Evolutionary conservation across 1,140 invertebrate species (phyloP).

Genomic region (Drosophila persimilis): DNA sequence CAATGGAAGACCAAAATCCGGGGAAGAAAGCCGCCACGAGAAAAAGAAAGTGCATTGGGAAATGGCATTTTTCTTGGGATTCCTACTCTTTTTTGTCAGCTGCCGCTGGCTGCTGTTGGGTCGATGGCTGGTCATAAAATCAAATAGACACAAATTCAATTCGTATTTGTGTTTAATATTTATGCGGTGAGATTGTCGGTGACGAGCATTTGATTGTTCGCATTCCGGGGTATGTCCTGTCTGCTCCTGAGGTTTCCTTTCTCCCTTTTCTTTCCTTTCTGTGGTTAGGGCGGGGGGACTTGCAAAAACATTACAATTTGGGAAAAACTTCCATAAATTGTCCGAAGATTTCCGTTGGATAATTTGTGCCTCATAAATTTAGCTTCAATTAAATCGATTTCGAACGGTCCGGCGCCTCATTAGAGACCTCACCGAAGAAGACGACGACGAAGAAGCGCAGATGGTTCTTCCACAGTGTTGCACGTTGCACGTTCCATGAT

Average conservation of each 20-base stretch:
- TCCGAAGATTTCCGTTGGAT: slow-evolving; percentile 14
- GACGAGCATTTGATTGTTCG: slow-evolving; percentile 59
- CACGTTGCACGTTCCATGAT: too few species aligned
- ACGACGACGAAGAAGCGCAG: slow-evolving; percentile 20
- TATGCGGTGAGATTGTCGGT: slow-evolving; percentile 63
- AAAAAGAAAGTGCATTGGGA: slow-evolving; percentile 43
- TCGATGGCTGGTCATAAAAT: slow-evolving; percentile 31
- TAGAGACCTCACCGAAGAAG: slow-evolving; percentile 23
- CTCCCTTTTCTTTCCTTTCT: neutral
- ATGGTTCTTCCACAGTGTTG: slow-evolving; percentile 6
- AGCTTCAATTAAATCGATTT: slow-evolving; percentile 64
- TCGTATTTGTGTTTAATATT: slow-evolving; percentile 79
- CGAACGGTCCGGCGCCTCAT: slow-evolving; percentile 59
- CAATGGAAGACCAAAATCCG: slow-evolving; percentile 42
- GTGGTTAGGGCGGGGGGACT: slow-evolving; percentile 24
- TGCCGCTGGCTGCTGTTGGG: slow-evolving; percentile 24
- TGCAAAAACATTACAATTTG: slow-evolving; percentile 15
- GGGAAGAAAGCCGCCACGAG: slow-evolving; percentile 46
- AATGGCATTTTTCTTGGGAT: slow-evolving; percentile 50
- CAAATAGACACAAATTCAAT: slow-evolving; percentile 62
- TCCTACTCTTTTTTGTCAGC: slow-evolving; percentile 31
- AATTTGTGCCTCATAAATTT: slow-evolving; percentile 54
- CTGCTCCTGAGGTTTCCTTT: slow-evolving; percentile 11
- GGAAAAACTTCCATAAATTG: neutral
- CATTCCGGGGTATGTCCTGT: slow-evolving; percentile 1